Conservation (phyloP, 2,888 invertebrate species). For the Hypomecis atomaria region DNA sequence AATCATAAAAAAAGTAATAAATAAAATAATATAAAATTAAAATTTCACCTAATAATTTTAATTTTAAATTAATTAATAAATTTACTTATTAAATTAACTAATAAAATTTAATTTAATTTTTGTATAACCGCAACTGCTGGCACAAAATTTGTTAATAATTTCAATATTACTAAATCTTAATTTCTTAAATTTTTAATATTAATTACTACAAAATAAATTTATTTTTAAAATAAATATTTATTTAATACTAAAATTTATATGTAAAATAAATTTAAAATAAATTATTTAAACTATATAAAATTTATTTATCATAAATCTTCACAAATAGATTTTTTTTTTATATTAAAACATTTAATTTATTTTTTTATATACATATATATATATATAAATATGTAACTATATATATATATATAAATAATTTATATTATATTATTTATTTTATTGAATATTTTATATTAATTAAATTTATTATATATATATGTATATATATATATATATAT, state of each 20-base stretch:
- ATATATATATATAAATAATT: not conserved
- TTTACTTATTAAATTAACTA: slow-evolving; percentile 67
- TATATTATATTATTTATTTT: slow-evolving; percentile 14
- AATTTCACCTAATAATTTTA: slow-evolving; percentile 85
- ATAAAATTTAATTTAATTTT: slow-evolving; percentile 84
- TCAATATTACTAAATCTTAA: slow-evolving; percentile 85
- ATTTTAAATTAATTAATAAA: slow-evolving; percentile 62
- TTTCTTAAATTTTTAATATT: slow-evolving; percentile 85
- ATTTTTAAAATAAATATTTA: slow-evolving; percentile 72
- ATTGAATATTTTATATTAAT: slow-evolving; percentile 18
- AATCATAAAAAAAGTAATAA: slow-evolving; percentile 56
- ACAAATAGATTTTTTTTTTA: slow-evolving; percentile 63
- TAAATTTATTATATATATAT: slow-evolving; percentile 29
- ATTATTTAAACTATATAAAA: slow-evolving; percentile 79
- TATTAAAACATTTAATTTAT: slow-evolving; percentile 37
- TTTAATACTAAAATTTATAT: slow-evolving; percentile 80
- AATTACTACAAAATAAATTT: slow-evolving; percentile 69
- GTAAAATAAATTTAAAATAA: slow-evolving; percentile 82
- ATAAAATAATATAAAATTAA: slow-evolving; percentile 76
- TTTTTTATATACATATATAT: not conserved
- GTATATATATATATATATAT: slow-evolving; percentile 13
- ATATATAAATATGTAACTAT: not conserved
- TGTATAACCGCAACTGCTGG: slow-evolving; percentile 90
- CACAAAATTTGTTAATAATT: slow-evolving; percentile 87
- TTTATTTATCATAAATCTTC: slow-evolving; percentile 59